Conservation (phyloP, 2,797 vertebrate species). For the Vireo griseus region DNA sequence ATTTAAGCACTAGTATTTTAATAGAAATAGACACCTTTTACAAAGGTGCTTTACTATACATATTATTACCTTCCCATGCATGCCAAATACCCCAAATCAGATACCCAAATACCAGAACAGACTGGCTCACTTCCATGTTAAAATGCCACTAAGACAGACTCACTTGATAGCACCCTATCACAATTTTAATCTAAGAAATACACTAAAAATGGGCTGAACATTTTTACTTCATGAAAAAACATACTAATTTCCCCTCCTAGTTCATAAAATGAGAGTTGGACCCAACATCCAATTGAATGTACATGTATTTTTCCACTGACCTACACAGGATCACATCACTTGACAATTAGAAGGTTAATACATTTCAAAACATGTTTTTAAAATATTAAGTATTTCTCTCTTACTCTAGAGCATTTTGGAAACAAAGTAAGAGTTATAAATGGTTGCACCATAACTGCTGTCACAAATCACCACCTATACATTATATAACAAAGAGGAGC, state of each 20-base stretch:
- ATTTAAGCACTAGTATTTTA: neutral
- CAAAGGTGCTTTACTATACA: neutral
- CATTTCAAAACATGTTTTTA: neutral
- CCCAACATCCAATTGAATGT: neutral
- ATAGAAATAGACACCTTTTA: neutral
- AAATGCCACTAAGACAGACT: neutral
- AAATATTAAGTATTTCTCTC: neutral
- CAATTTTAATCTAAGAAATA: neutral
- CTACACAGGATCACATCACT: neutral
- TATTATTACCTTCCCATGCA: neutral
- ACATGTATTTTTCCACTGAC: neutral
- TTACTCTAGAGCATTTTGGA: neutral
- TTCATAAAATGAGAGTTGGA: neutral
- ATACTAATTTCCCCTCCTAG: neutral
- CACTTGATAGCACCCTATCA: neutral
- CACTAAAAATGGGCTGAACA: neutral
- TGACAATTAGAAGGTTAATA: neutral
- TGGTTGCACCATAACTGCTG: neutral
- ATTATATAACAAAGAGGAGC: neutral
- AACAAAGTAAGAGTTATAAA: neutral
- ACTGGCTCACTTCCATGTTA: neutral
- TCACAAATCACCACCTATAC: neutral
- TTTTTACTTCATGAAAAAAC: neutral
- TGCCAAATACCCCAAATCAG: neutral
- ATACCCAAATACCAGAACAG: neutral